Evolutionary conservation across 2,888 invertebrate genomes (phyloP), one percentile per base, ranked within the genome.

Genomic region (Serrognathus titanus): DNA sequence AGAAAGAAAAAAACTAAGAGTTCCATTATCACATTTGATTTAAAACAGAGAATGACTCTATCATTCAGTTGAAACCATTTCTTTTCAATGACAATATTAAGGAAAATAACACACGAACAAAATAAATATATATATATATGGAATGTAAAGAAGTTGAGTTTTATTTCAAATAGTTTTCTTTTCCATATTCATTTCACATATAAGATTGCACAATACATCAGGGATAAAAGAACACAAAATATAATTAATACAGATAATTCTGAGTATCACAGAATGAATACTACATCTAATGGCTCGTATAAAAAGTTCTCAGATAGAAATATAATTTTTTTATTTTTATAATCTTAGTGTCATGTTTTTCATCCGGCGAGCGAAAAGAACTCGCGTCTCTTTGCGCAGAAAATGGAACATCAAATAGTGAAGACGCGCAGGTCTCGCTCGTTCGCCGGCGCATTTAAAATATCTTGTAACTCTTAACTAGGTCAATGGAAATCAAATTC

Each of bases 191-290:
- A 31, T 31, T 31, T 31, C 24, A 31, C 24, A 31, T 31, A 31
- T 31, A 31, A 31, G 24, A 31, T 31, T 7, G 6, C 24, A 31
- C 24, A 7, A 5, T 31, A 31, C 5, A 6, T 31, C 9, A 43
- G 43, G 43, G 49, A 49, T 49, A n/a, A 49, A 49, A 38, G 38
- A 37, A 49, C 38, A 12, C 20, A 20, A 45, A 52, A 52, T 11
- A 24, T 13, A 52, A 36, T 11, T 20, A 36, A 40, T 66, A 67
- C 63, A 73, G 72, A 74, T 76, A 74, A 77, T 76, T 77, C 75
- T 77, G 76, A 75, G 71, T 78, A 78, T 78, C 78, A 78, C 78
- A 78, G 78, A 77, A 78, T 75, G 72, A 75, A 76, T 71, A 75
- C 77, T 78, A 78, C 76, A 75, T 69, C 77, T 77, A 77, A 72